phyloP scores from a whole-genome alignment of 1,140 invertebrate genomes.

The Formica selysi region DNA sequence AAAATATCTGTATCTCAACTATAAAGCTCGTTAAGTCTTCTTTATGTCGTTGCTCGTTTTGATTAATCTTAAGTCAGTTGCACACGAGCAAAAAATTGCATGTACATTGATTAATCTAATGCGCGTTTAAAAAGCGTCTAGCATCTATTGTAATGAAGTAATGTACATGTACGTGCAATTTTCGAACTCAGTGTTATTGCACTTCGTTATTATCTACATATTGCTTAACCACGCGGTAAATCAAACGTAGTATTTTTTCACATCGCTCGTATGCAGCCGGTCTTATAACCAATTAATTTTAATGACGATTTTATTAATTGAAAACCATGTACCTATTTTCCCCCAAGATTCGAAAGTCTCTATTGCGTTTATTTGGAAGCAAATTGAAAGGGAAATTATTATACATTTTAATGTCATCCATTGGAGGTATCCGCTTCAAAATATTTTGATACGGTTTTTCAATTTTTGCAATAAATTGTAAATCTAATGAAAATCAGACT shows the following conservation, averaged over 20 bases:
- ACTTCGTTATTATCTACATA: no score
- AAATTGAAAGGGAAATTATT: not conserved
- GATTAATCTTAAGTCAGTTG: not conserved
- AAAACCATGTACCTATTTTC: not conserved
- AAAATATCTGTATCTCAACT: conserved; percentile 9
- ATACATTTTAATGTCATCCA: not conserved
- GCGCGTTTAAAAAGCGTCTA: no score
- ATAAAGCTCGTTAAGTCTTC: conserved; percentile 17
- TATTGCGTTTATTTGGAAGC: not conserved
- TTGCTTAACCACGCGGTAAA: no score
- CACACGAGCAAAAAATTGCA: no score
- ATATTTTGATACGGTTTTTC: not conserved
- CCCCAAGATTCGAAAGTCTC: not conserved
- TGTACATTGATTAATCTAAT: no score
- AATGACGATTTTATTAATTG: not conserved
- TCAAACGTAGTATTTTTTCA: no score
- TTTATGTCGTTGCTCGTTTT: not conserved
- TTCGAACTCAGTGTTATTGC: no score
- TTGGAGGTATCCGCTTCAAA: not conserved
- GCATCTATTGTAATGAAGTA: no score
- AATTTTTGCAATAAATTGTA: not conserved
- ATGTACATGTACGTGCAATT: no score
- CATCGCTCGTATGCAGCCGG: no score
- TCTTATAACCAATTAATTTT: not conserved
- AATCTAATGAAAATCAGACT: not conserved